Evolutionary conservation across 2,888 invertebrate species (phyloP), one percentile per base, ranked within the genome.

Genomic region (Machimus atricapillus): DNA sequence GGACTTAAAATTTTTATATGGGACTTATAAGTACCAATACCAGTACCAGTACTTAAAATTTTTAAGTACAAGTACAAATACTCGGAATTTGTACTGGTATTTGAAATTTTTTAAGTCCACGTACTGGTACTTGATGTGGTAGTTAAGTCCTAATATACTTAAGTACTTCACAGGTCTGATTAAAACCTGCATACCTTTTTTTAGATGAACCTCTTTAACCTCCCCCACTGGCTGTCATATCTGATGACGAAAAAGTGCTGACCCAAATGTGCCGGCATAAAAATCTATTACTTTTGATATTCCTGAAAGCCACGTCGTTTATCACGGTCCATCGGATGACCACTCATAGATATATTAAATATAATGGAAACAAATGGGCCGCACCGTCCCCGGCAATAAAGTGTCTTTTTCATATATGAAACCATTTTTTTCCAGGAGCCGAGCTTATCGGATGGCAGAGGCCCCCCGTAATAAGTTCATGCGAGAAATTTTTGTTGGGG

Each of bases 331-430:
- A 88, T 87, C 87, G 87, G 88, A 88, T 88, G 87, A 88, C 88
- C 88, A 87, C 88, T 88, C 87, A 88, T 88, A 88, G 88, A 86
- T 87, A 88, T 87, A 87, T 88, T 87, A 88, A 88, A 87, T 82
- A 87, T 88, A 88, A 88, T 88, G 87, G 87, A 88, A 88, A 88
- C 87, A 88, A 88, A 88, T 88, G 88, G 87, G 66, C 87, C 87
- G 87, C 88, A 88, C 87, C 87, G 87, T 88, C 87, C 82, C 86
- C 83, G 87, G 85, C 87, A 82, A 88, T 88, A 88, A 88, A 88
- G 87, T 82, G 88, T 88, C 85, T 87, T 88, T 87, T 88, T 88
- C 88, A 88, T 87, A 88, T 83, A 87, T 83, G 66, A 86, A 87
- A 46, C 79, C 73, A 86, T 81, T 86, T 86, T 81, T 23, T 12